phyloP scores from a whole-genome alignment of 2,113 vertebrate genomes.

The Scatophagus argus region DNA sequence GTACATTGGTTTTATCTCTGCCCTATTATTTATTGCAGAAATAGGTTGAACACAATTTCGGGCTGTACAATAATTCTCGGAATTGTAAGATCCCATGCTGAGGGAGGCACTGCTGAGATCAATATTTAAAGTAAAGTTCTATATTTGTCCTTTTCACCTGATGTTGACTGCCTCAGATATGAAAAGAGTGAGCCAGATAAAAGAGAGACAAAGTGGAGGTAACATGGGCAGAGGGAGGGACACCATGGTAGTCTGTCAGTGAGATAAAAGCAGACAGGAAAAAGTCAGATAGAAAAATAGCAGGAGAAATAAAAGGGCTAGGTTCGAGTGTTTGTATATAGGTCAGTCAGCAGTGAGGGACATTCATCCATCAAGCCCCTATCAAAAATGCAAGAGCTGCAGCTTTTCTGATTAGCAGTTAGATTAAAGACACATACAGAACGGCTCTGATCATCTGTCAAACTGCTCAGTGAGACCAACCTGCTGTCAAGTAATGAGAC shows the following conservation, averaged over 20 bases:
- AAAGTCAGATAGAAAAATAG: neutral
- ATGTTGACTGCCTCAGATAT: neutral
- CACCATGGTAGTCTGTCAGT: slow-evolving; percentile 2
- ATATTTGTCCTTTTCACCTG: slow-evolving; percentile 9
- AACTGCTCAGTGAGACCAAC: neutral
- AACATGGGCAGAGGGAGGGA: neutral
- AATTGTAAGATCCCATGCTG: neutral
- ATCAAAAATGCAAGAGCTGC: slow-evolving; percentile 54
- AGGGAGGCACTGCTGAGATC: neutral
- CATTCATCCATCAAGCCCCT: slow-evolving; percentile 43
- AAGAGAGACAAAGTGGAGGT: slow-evolving; percentile 13
- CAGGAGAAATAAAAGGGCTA: neutral
- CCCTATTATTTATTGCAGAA: neutral
- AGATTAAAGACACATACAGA: slow-evolving; percentile 33
- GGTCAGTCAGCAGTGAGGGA: slow-evolving; percentile 58
- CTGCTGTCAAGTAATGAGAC: neutral
- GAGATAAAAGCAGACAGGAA: slow-evolving; percentile 44
- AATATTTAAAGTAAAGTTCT: slow-evolving; percentile 4
- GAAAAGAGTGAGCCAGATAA: neutral
- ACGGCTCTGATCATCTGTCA: slow-evolving; percentile 29
- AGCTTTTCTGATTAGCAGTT: slow-evolving; percentile 34
- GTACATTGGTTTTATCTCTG: neutral
- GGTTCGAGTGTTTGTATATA: slow-evolving; percentile 29
- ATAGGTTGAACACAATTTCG: neutral
- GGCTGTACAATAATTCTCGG: neutral